A percentile compares a stretch with the other conserved stretches of the same genome.
Evolutionary conservation across 2,888 invertebrate genomes (phyloP).

Genomic region (Drosophila picticornis): DNA sequence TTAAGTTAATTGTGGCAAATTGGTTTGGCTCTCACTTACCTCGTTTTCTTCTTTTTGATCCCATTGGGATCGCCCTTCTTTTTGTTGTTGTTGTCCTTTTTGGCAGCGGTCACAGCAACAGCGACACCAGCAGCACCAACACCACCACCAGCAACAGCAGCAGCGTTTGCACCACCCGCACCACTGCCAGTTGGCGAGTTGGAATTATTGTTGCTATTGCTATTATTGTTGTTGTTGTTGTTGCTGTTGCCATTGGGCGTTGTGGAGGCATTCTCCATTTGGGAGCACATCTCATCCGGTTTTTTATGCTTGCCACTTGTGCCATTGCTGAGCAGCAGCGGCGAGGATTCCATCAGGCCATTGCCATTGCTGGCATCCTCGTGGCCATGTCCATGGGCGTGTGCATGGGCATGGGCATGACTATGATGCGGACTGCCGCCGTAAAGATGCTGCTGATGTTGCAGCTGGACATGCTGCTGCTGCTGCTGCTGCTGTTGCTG

Average conservation of each 20-base stretch:
- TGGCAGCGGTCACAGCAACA: constrained; percentile 83
- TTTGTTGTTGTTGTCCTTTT: constrained; percentile 88
- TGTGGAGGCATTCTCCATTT: constrained; percentile 51
- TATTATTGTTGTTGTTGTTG: constrained; percentile 2
- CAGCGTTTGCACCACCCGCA: constrained; percentile 22
- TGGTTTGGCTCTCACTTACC: constrained; percentile 87
- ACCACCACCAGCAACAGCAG: constrained; percentile 11
- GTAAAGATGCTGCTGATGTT: constrained; percentile 81
- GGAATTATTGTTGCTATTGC: constrained; percentile 20
- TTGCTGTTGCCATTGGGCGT: constrained; percentile 26
- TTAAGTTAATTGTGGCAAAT: constrained; percentile 61
- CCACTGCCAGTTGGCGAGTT: constrained; percentile 1
- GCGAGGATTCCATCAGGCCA: constrained; percentile 50
- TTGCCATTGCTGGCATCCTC: constrained; percentile 49
- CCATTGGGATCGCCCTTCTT: constrained; percentile 94
- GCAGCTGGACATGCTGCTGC: constrained; percentile 58
- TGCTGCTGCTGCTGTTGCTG: constrained; percentile 71
- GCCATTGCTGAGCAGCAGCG: constrained; percentile 47
- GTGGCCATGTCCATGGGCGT: constrained; percentile 16
- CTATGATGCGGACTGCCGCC: constrained; percentile 79
- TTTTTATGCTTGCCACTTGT: constrained; percentile 67
- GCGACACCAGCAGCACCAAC: constrained; percentile 5
- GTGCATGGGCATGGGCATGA: constrained; percentile 48
- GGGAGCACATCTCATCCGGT: constrained; percentile 69
- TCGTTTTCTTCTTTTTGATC: constrained; percentile 96